Conservation (phyloP, 2,797 vertebrate genomes). For the Taenioides sp. region DNA sequence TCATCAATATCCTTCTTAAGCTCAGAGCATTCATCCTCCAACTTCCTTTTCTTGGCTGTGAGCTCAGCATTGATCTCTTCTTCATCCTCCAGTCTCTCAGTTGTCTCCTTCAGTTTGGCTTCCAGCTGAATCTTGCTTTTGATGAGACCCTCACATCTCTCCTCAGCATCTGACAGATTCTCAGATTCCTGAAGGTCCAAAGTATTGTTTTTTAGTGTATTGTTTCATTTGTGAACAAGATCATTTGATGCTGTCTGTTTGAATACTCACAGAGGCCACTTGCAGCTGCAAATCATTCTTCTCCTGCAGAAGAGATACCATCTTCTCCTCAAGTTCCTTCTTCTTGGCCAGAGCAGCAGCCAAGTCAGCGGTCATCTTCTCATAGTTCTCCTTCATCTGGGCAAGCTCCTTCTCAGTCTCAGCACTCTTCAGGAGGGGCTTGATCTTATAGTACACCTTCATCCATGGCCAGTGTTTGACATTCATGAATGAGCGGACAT, state of each 20-base stretch:
- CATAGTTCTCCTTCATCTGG: conserved; percentile 83
- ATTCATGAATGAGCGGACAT: conserved; percentile 87
- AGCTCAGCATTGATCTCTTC: conserved; percentile 85
- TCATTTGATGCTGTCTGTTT: not conserved
- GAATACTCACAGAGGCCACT: conserved; percentile 83
- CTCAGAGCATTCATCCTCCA: conserved; percentile 88
- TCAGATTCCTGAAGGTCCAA: conserved; percentile 76
- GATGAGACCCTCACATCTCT: conserved; percentile 88
- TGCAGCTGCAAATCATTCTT: conserved; percentile 89
- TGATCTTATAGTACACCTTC: conserved; percentile 94
- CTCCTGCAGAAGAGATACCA: conserved; percentile 85
- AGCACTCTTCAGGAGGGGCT: conserved; percentile 86
- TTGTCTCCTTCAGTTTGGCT: conserved; percentile 86
- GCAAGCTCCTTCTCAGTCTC: conserved; percentile 89
- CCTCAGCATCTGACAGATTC: conserved; percentile 84
- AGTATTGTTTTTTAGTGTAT: not conserved
- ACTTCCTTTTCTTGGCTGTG: conserved; percentile 84
- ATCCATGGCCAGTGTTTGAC: conserved; percentile 93
- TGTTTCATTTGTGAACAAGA: not conserved
- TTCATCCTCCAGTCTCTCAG: conserved; percentile 83
- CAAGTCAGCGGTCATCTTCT: conserved; percentile 76
- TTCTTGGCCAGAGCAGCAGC: conserved; percentile 82
- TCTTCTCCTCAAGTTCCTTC: conserved; percentile 89
- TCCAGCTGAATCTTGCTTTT: conserved; percentile 89
- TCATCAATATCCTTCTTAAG: conserved; percentile 90